Conservation (phyloP, 1,140 invertebrate species). For the Bombus sylvicola region DNA sequence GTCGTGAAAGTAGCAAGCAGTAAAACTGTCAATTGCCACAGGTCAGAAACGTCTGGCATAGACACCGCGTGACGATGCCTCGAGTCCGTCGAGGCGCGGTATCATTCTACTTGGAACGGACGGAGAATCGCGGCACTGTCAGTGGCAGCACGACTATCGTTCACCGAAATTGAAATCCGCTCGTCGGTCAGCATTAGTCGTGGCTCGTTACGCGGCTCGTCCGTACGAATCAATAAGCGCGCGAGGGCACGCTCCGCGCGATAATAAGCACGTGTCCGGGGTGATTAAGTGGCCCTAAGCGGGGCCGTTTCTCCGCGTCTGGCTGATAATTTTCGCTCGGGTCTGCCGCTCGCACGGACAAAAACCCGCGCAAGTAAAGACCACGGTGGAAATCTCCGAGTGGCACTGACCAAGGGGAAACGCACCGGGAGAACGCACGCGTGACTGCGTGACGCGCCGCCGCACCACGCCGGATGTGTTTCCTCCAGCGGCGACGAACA, state of each 20-base stretch:
- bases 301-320: background rate
- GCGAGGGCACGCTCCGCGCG: background rate
- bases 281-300: constrained; percentile 26
- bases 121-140: background rate
- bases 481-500: too few relatives aligned
- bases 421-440: constrained; percentile 13
- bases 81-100: background rate
- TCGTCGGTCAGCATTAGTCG: background rate
- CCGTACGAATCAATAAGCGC: constrained; percentile 14
- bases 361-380: constrained; percentile 23
- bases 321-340: constrained; percentile 18
- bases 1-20: too few relatives aligned
- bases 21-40: too few relatives aligned
- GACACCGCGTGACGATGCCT: too few relatives aligned
- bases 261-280: constrained; percentile 44
- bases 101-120: background rate
- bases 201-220: constrained; percentile 1
- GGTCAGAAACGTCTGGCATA: too few relatives aligned
- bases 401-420: background rate
- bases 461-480: too few relatives aligned
- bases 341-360: background rate
- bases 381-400: background rate
- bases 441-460: constrained; percentile 41
- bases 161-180: constrained; percentile 19
- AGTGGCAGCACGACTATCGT: background rate